These are phyloP conservation scores for Polydrusus cervinus DNA, from an alignment of 2,888 invertebrate genomes.

Conservation along the genomic window DNA sequence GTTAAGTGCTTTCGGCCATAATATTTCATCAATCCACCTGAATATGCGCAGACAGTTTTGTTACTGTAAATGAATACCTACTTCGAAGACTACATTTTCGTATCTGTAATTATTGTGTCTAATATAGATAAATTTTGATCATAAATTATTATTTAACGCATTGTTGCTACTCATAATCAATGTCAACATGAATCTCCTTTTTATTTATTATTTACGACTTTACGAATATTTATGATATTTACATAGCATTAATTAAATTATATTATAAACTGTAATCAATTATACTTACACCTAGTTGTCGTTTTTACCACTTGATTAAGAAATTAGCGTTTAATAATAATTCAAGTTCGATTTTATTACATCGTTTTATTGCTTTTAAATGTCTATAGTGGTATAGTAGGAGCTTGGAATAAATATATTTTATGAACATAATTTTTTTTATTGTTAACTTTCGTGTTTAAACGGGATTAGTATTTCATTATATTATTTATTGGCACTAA, in stretches of 20 bases:
- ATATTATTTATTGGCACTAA: not conserved
- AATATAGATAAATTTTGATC: slow-evolving; percentile 37
- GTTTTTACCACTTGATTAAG: slow-evolving; percentile 47
- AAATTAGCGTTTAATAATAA: slow-evolving; percentile 38
- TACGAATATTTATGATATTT: slow-evolving; percentile 49
- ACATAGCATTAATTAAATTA: slow-evolving; percentile 48
- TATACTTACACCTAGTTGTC: slow-evolving; percentile 47
- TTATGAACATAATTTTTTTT: slow-evolving; percentile 5
- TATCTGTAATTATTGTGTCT: slow-evolving; percentile 18
- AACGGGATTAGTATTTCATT: not conserved
- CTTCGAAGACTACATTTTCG: slow-evolving; percentile 11
- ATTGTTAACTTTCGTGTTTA: not conserved
- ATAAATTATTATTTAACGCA: slow-evolving; percentile 44
- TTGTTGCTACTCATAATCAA: slow-evolving; percentile 41
- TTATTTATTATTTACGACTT: slow-evolving; percentile 49
- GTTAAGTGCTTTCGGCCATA: not conserved
- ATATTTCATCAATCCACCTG: not conserved
- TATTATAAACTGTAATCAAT: slow-evolving; percentile 41
- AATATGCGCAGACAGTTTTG: slow-evolving; percentile 4
- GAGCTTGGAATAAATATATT: slow-evolving; percentile 3
- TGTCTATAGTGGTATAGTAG: not conserved
- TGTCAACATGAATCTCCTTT: slow-evolving; percentile 44
- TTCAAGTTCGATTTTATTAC: slow-evolving; percentile 43
- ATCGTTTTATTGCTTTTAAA: slow-evolving; percentile 23
- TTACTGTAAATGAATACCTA: not conserved